phyloP scores from a whole-genome alignment of 2,888 invertebrate species.

The Andrena haemorrhoa region DNA sequence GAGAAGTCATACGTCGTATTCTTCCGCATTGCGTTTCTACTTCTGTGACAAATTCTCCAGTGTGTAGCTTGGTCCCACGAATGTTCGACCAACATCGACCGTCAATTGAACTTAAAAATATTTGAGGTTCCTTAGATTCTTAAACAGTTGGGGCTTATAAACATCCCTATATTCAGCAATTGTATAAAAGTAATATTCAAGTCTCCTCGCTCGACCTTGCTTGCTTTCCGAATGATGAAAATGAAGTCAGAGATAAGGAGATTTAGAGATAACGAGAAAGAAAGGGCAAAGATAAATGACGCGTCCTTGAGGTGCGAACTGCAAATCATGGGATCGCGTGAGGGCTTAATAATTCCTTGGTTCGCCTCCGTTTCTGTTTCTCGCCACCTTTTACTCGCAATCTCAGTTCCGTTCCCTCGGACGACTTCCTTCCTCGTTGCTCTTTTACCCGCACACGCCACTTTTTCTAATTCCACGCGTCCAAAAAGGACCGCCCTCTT shows the following conservation, averaged over 20 bases:
- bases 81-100: no score
- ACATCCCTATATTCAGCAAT: no score
- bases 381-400: not conserved
- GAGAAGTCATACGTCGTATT: constrained; percentile 8
- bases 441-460: no score
- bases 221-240: not conserved
- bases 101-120: no score
- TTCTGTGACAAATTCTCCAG: not conserved
- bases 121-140: no score
- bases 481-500: no score
- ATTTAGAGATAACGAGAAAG: not conserved
- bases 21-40: constrained; percentile 47
- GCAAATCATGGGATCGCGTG: constrained; percentile 49
- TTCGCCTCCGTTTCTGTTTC: not conserved
- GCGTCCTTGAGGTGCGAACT: constrained; percentile 19
- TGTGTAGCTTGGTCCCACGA: no score
- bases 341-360: not conserved
- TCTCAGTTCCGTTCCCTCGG: no score
- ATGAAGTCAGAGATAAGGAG: not conserved
- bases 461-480: no score
- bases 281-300: not conserved
- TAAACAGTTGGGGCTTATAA: no score
- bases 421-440: no score
- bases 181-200: not conserved
- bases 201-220: not conserved